phyloP scores from a whole-genome alignment of 2,888 invertebrate species.

The Sthenelais limicola region DNA sequence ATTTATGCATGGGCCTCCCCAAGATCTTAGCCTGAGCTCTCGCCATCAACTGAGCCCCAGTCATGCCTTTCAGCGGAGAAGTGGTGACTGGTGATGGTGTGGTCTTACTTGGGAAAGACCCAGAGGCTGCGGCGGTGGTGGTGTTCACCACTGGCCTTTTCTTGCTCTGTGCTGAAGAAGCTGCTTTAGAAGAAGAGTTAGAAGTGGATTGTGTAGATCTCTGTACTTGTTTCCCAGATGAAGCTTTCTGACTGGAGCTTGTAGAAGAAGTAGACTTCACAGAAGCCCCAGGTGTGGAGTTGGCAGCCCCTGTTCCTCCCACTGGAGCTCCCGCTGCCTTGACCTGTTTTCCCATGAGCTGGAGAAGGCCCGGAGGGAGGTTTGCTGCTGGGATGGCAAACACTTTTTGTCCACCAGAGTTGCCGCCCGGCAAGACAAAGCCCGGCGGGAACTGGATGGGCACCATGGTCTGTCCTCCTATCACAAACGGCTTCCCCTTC shows the following conservation, averaged over 20 bases:
- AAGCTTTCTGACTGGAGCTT: not conserved
- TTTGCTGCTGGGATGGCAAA: slow-evolving; percentile 37
- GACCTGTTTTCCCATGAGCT: slow-evolving; percentile 19
- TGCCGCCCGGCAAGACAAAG: slow-evolving; percentile 12
- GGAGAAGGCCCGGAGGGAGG: slow-evolving; percentile 38
- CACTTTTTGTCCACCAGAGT: slow-evolving; percentile 33
- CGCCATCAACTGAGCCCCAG: slow-evolving; percentile 23
- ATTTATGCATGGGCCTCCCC: not conserved
- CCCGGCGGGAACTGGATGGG: slow-evolving; percentile 34
- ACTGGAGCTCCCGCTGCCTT: slow-evolving; percentile 2
- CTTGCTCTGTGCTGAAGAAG: not conserved
- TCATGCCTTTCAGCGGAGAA: slow-evolving; percentile 32
- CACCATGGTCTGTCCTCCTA: slow-evolving; percentile 38
- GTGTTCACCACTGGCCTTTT: not conserved
- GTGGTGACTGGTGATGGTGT: no score
- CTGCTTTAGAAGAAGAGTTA: slow-evolving; percentile 11
- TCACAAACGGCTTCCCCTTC: slow-evolving; percentile 40
- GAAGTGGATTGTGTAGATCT: no score
- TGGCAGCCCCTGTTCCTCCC: no score
- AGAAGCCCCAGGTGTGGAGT: no score
- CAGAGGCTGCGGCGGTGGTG: no score
- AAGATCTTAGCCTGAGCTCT: slow-evolving; percentile 19
- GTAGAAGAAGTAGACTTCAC: no score
- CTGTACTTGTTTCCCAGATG: not conserved
- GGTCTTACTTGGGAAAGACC: no score